phyloP scores from a whole-genome alignment of 2,797 vertebrate genomes.

The Thaleichthys pacificus region DNA sequence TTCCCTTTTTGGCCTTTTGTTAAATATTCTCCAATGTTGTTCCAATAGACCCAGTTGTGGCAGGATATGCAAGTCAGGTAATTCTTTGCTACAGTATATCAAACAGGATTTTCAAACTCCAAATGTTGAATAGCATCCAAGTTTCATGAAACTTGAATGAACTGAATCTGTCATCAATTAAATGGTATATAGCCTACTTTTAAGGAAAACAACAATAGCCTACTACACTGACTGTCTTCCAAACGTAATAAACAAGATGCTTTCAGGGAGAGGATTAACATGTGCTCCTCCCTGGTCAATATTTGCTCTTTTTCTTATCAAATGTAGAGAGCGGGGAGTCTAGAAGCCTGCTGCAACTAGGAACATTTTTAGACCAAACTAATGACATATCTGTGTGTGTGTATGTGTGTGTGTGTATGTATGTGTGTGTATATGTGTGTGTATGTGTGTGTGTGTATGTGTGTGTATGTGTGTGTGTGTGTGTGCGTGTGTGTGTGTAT shows the following conservation, averaged over 20 bases:
- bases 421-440: not conserved
- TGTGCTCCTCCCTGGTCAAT: constrained; percentile 55
- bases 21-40: not conserved
- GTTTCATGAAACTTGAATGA: not conserved
- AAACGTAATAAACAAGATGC: not conserved
- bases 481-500: not conserved
- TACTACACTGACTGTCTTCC: not conserved
- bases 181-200: not conserved
- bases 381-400: constrained; percentile 7
- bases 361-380: constrained; percentile 24
- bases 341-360: constrained; percentile 28
- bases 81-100: not conserved
- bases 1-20: not conserved
- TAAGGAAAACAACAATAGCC: not conserved
- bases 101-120: not conserved
- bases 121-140: too few species aligned
- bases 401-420: not conserved
- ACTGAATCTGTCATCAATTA: not conserved
- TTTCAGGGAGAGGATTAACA: constrained; percentile 7
- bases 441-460: not conserved
- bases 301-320: constrained; percentile 54
- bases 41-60: not conserved
- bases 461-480: not conserved
- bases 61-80: not conserved
- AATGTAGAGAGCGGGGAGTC: constrained; percentile 32